Evolutionary conservation across 2,888 invertebrate genomes (phyloP).

Genomic region (Apotomis turbidana): DNA sequence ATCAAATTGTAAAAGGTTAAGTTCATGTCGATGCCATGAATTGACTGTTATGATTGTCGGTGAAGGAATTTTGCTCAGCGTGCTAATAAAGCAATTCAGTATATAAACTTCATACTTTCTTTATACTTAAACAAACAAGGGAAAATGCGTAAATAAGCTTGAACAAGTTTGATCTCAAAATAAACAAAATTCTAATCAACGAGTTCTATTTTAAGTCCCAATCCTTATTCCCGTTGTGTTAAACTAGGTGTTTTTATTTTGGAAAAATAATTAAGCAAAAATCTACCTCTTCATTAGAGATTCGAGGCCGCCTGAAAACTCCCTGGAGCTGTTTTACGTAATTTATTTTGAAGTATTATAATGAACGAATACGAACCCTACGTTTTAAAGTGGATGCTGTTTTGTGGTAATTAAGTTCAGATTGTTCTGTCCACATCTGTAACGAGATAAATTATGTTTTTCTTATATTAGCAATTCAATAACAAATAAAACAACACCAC

Average conservation of each 20-base stretch:
- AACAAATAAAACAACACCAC: conserved; percentile 3
- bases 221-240: conserved; percentile 24
- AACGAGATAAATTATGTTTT: conserved; percentile 6
- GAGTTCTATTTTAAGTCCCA: conserved; percentile 1
- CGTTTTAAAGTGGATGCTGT: not conserved
- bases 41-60: no score
- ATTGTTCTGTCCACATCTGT: conserved; percentile 16
- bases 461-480: conserved; percentile 7
- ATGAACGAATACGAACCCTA: conserved; percentile 14
- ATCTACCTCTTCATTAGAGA: conserved; percentile 55
- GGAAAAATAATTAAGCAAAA: conserved; percentile 56
- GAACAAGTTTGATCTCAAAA: not conserved
- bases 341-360: conserved; percentile 37
- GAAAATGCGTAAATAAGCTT: no score
- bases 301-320: conserved; percentile 48
- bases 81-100: no score
- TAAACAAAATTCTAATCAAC: conserved; percentile 10
- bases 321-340: conserved; percentile 47
- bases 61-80: no score
- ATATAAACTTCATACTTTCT: no score
- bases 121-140: no score
- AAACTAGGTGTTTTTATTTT: conserved; percentile 48
- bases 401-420: not conserved
- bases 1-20: no score
- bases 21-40: no score